Evolutionary conservation across 2,113 vertebrate genomes (phyloP).

Genomic region (Brienomyrus brachyistius): DNA sequence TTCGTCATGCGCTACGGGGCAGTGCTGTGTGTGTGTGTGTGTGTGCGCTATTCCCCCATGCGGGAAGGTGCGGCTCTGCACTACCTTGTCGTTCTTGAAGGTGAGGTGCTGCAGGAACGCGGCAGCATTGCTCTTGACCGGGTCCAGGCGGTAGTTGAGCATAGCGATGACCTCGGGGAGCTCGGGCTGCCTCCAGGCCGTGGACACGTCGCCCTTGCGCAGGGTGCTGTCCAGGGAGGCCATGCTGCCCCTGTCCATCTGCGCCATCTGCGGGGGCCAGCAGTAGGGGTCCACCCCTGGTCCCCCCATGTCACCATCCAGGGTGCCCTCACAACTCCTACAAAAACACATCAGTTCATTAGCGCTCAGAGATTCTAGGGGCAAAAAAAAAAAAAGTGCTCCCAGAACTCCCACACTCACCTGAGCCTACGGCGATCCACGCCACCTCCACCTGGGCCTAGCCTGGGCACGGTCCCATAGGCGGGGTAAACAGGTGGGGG

Average conservation of each 20-base stretch:
- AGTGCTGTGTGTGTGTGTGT: background rate
- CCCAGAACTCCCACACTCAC: conserved; percentile 45
- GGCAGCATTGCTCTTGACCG: conserved; percentile 85
- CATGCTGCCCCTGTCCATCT: conserved; percentile 83
- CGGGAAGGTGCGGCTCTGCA: background rate
- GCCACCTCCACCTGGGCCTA: conserved; percentile 46
- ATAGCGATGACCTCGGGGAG: conserved; percentile 93
- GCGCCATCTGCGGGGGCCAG: conserved; percentile 77
- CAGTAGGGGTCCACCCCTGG: conserved; percentile 69
- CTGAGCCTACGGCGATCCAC: conserved; percentile 73
- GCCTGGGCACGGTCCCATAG: conserved; percentile 76
- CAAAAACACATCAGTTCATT: background rate
- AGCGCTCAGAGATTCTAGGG: background rate
- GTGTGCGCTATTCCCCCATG: conserved; percentile 34
- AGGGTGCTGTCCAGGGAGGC: conserved; percentile 88
- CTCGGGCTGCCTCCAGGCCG: conserved; percentile 72
- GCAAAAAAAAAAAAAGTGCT: background rate
- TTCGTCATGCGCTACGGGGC: background rate
- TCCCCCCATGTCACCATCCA: conserved; percentile 75
- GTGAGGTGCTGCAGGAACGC: conserved; percentile 91
- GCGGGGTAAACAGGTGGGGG: conserved; percentile 52
- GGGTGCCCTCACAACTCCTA: conserved; percentile 82
- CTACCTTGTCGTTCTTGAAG: conserved; percentile 85
- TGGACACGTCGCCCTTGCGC: conserved; percentile 59
- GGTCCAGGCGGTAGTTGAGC: conserved; percentile 86